These are phyloP conservation scores for Gymnocephalus cernua DNA, from an alignment of 2,113 vertebrate species.

Conservation along the genomic window DNA sequence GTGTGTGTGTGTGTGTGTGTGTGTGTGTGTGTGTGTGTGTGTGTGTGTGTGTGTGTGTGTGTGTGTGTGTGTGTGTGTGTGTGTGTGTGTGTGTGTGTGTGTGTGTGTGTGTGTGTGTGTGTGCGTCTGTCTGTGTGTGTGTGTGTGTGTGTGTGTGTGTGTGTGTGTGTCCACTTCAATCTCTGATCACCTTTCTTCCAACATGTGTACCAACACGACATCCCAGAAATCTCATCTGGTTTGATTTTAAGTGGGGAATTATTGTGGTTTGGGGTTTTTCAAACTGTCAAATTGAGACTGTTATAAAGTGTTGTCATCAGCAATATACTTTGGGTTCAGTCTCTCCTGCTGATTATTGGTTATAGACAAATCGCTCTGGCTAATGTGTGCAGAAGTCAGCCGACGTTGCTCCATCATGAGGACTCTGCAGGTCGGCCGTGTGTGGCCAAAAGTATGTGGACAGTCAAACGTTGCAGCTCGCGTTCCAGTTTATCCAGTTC, in stretches of 20 bases:
- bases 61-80: neutral
- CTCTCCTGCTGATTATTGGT: conserved; percentile 5
- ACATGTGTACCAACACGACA: neutral
- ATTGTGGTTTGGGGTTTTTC: conserved; percentile 31
- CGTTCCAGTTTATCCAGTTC: neutral
- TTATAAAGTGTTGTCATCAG: conserved; percentile 19
- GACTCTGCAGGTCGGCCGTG: neutral
- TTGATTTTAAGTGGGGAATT: conserved; percentile 13
- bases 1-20: neutral
- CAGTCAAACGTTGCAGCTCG: neutral
- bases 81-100: neutral
- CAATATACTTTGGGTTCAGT: neutral
- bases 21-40: too few species aligned
- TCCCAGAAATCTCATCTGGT: conserved; percentile 9
- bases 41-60: too few species aligned
- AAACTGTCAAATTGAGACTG: conserved; percentile 17
- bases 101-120: neutral
- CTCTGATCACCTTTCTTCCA: neutral
- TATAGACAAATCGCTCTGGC: conserved; percentile 44
- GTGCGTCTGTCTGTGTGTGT: neutral
- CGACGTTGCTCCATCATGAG: neutral
- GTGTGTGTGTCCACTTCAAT: neutral
- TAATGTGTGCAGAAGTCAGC: neutral
- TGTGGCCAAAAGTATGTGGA: conserved; percentile 14
- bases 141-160: too few species aligned